A percentile compares a stretch with the other conserved stretches of the same genome.
phyloP scores from a whole-genome alignment of 1,140 invertebrate species.

The Grapholita molesta region DNA sequence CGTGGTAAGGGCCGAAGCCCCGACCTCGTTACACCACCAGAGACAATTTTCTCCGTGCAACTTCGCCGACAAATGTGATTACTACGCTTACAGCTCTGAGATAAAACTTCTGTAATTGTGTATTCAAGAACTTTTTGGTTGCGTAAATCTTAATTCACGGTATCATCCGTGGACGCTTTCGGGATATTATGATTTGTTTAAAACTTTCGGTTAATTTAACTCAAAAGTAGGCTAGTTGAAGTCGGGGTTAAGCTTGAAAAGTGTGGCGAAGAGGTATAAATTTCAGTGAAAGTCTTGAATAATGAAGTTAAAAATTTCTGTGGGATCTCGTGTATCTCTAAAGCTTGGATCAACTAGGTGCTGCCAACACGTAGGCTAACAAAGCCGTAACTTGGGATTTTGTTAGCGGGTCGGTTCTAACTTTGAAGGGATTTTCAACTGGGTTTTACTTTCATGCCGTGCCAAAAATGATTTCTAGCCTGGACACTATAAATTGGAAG shows the following conservation, averaged over 20 bases:
- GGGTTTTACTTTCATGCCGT: neutral
- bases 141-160: slow-evolving; percentile 58
- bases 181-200: slow-evolving; percentile 7
- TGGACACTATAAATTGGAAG: too few species aligned
- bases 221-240: neutral
- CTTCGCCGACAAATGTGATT: slow-evolving; percentile 58
- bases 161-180: slow-evolving; percentile 27
- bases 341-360: slow-evolving; percentile 6
- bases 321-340: slow-evolving; percentile 2
- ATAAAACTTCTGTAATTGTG: slow-evolving; percentile 64
- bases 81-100: slow-evolving; percentile 47
- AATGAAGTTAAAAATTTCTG: slow-evolving; percentile 4
- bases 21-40: slow-evolving; percentile 44
- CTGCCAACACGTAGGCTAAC: neutral
- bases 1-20: slow-evolving; percentile 27
- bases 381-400: slow-evolving; percentile 7
- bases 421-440: neutral
- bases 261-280: neutral
- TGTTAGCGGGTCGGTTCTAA: neutral
- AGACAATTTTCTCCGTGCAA: slow-evolving; percentile 60
- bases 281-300: neutral
- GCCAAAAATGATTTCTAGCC: neutral
- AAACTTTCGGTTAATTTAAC: neutral
- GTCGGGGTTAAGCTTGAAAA: neutral
- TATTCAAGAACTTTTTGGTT: slow-evolving; percentile 56